A percentile compares a stretch with the other conserved stretches of the same genome.
Conservation (phyloP, 2,888 invertebrate species). For the Hemithea aestivaria region DNA sequence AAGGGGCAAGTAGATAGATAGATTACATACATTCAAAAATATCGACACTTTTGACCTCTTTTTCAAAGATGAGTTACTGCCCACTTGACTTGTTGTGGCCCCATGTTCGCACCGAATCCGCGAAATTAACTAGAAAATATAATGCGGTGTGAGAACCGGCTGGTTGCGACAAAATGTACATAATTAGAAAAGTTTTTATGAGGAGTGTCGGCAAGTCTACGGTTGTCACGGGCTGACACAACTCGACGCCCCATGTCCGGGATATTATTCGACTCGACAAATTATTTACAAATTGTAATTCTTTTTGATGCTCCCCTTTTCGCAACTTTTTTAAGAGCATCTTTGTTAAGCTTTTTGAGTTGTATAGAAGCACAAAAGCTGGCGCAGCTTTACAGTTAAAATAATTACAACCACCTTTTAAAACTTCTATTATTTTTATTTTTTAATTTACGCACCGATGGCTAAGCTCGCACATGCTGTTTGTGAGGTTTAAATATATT, state of each 20-base stretch:
- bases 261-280: constrained; percentile 65
- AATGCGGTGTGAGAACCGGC: constrained; percentile 53
- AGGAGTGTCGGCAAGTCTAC: constrained; percentile 61
- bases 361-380: neutral
- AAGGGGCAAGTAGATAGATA: too few species aligned
- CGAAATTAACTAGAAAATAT: constrained; percentile 72
- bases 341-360: neutral
- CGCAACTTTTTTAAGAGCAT: constrained; percentile 7
- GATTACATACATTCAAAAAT: too few species aligned
- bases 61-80: too few species aligned
- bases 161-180: constrained; percentile 71
- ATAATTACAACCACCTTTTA: too few species aligned
- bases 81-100: constrained; percentile 22
- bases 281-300: constrained; percentile 68
- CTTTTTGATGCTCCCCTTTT: constrained; percentile 31
- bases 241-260: constrained; percentile 56
- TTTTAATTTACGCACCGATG: too few species aligned
- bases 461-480: too few species aligned
- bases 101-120: constrained; percentile 55
- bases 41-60: too few species aligned
- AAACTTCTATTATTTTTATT: too few species aligned
- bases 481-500: too few species aligned
- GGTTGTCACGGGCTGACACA: constrained; percentile 62
- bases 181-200: constrained; percentile 79
- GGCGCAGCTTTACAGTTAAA: too few species aligned